These are phyloP conservation scores for Ciconia stormi DNA, from an alignment of 2,113 vertebrate species.

Conservation along the genomic window DNA sequence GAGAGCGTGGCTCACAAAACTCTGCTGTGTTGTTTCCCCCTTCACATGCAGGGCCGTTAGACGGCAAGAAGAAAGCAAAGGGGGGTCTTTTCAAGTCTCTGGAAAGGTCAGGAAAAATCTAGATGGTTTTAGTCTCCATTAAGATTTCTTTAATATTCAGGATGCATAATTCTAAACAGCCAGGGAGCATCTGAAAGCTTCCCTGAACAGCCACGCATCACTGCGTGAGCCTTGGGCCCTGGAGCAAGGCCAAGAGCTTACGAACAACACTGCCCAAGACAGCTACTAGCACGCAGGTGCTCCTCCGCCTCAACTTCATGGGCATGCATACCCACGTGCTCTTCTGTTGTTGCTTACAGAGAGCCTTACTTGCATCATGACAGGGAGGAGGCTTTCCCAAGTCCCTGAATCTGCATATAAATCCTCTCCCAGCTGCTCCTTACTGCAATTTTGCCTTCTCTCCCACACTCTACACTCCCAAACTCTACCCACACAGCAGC, in stretches of 20 bases:
- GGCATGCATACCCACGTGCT: not conserved
- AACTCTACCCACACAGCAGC: not conserved
- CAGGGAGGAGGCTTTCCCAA: not conserved
- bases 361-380: not conserved
- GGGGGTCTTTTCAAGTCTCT: not conserved
- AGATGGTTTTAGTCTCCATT: not conserved
- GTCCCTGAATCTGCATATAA: not conserved
- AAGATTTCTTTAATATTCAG: not conserved
- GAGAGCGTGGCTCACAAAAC: not conserved
- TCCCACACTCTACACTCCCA: not conserved
- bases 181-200: not conserved
- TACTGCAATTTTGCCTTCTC: not conserved
- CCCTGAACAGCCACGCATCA: not conserved
- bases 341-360: no score
- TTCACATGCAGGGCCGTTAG: not conserved
- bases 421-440: not conserved
- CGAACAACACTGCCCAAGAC: not conserved
- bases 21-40: not conserved
- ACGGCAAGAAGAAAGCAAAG: not conserved
- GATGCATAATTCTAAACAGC: not conserved
- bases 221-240: not conserved
- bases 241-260: not conserved
- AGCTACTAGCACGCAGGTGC: not conserved
- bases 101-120: not conserved
- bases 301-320: not conserved